Percentiles rank a stretch among this genome's conserved stretches.
phyloP scores from a whole-genome alignment of 2,888 invertebrate genomes.

The Holacanthella duospinosa region DNA sequence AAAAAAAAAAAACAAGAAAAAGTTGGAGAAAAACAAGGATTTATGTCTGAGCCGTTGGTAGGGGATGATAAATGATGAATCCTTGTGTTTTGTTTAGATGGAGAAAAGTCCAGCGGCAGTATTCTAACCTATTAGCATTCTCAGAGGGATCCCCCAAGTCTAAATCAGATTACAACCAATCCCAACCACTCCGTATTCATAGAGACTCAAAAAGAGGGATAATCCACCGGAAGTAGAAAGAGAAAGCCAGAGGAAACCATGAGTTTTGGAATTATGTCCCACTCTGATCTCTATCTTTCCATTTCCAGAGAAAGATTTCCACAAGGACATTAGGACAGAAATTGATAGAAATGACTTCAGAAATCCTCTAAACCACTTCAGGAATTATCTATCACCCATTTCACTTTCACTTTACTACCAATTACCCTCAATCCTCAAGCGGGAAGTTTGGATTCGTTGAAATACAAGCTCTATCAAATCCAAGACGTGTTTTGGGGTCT shows the following conservation, averaged over 20 bases:
- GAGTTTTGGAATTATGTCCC: too few species aligned
- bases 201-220: too few species aligned
- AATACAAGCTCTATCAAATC: too few species aligned
- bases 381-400: neutral
- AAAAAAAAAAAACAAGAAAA: too few species aligned
- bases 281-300: neutral
- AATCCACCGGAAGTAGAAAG: too few species aligned
- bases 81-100: too few species aligned
- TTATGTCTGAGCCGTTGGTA: neutral
- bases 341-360: too few species aligned
- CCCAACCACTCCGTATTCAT: neutral
- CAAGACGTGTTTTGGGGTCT: too few species aligned
- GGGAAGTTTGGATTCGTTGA: too few species aligned
- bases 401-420: neutral
- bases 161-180: neutral
- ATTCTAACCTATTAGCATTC: constrained; percentile 20
- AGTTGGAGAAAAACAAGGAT: neutral
- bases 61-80: constrained; percentile 25
- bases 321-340: neutral
- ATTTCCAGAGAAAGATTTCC: neutral
- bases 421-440: too few species aligned
- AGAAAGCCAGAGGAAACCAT: too few species aligned
- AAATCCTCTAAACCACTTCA: neutral
- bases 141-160: neutral
- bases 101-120: too few species aligned